Conservation (phyloP, 2,888 invertebrate genomes). For the Amblyteles armatorius region DNA sequence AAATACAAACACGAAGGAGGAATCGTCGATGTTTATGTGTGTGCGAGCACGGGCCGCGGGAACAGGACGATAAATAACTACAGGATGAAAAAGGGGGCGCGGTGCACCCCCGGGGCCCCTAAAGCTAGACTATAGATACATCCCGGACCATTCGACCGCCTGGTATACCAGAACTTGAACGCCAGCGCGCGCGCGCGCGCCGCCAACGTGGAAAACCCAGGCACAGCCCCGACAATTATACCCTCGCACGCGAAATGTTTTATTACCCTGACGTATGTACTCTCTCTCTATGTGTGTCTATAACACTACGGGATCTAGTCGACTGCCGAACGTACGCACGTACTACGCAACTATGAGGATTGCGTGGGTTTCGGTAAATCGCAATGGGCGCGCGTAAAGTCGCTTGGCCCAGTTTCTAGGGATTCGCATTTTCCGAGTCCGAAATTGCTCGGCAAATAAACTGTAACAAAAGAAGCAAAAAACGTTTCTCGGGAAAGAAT, state of each 20-base stretch:
- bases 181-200: conserved; percentile 40
- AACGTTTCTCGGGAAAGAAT: neutral
- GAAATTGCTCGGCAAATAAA: neutral
- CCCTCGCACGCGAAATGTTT: conserved; percentile 83
- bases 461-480: neutral
- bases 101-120: conserved; percentile 83
- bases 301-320: conserved; percentile 15
- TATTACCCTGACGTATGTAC: conserved; percentile 78
- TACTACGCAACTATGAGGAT: conserved; percentile 46
- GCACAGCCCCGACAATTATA: conserved; percentile 83
- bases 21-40: conserved; percentile 16
- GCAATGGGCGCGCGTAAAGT: conserved; percentile 39
- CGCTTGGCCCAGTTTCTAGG: conserved; percentile 53
- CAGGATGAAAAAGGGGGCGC: conserved; percentile 83
- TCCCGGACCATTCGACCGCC: conserved; percentile 70
- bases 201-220: conserved; percentile 70
- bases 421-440: neutral
- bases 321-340: conserved; percentile 47
- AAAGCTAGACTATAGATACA: conserved; percentile 81
- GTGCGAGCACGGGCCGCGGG: conserved; percentile 45
- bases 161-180: conserved; percentile 63
- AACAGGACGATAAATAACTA: conserved; percentile 82
- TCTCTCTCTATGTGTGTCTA: conserved; percentile 26
- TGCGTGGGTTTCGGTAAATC: conserved; percentile 22
- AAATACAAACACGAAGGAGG: conserved; percentile 40